phyloP scores from a whole-genome alignment of 2,113 vertebrate genomes.

The Proteles cristata region DNA sequence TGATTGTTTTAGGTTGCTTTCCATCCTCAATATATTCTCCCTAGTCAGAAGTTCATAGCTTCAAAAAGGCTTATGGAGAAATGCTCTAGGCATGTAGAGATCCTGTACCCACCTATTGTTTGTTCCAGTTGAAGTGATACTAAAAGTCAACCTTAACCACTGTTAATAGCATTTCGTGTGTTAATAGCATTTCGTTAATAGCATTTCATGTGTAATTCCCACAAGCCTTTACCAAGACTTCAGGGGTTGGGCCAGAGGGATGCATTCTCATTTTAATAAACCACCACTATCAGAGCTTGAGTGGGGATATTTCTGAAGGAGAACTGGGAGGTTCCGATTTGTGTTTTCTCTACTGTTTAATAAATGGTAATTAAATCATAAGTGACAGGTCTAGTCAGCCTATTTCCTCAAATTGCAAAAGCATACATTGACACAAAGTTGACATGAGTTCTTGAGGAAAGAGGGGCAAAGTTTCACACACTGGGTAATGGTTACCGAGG shows the following conservation, averaged over 20 bases:
- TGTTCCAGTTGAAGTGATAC: neutral
- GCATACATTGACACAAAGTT: neutral
- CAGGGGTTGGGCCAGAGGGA: too few relatives aligned
- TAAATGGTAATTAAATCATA: neutral
- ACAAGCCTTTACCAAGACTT: neutral
- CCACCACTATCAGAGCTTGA: neutral
- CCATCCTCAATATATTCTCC: neutral
- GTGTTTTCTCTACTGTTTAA: neutral
- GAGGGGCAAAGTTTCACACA: neutral
- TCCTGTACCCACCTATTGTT: neutral
- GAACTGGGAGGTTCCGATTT: neutral
- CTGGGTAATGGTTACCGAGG: neutral
- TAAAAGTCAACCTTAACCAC: neutral
- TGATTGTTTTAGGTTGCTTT: neutral
- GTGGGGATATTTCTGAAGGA: neutral
- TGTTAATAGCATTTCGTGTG: neutral
- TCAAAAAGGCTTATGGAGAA: neutral
- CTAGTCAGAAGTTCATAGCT: neutral
- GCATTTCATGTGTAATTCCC: neutral
- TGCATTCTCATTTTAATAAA: neutral
- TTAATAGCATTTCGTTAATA: neutral
- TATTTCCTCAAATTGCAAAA: slow-evolving; percentile 32
- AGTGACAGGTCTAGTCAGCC: neutral
- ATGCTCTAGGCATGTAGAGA: neutral
- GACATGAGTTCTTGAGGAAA: neutral